Evolutionary conservation across 2,888 invertebrate species (phyloP).

Genomic region (Hermodice carunculata): DNA sequence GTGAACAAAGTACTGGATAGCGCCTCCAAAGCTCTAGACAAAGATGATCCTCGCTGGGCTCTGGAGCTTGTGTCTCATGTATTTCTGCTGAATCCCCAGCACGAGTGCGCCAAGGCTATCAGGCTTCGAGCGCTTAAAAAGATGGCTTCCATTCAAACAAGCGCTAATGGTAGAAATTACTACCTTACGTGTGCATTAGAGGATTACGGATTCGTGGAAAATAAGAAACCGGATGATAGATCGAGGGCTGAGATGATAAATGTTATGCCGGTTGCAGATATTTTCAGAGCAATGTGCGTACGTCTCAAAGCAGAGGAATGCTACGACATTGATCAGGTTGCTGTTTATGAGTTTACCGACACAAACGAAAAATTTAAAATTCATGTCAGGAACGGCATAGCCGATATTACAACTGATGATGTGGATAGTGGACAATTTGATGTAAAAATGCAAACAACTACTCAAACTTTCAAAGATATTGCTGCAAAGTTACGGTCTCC

Average conservation of each 20-base stretch:
- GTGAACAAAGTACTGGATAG: conserved; percentile 32
- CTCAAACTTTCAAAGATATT: conserved; percentile 42
- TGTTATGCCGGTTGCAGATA: not conserved
- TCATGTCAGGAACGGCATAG: conserved; percentile 48
- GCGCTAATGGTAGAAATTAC: conserved; percentile 55
- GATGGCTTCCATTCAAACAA: conserved; percentile 42
- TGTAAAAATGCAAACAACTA: conserved; percentile 40
- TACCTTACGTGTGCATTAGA: conserved; percentile 52
- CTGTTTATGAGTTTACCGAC: conserved; percentile 42
- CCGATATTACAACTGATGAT: no score
- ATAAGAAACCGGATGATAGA: not conserved
- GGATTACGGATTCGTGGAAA: conserved; percentile 36
- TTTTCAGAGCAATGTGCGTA: conserved; percentile 42
- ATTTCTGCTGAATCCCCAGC: conserved; percentile 30
- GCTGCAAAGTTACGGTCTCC: conserved; percentile 35
- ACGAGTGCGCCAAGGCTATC: conserved; percentile 43
- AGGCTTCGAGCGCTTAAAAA: conserved; percentile 45
- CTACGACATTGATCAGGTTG: conserved; percentile 20
- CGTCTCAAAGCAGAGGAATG: conserved; percentile 44
- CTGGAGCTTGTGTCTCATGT: conserved; percentile 49
- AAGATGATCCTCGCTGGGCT: conserved; percentile 55
- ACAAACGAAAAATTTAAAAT: conserved; percentile 38
- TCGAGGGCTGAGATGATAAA: not conserved
- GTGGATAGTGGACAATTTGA: conserved; percentile 17
- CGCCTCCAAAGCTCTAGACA: conserved; percentile 40